Evolutionary conservation across 2,797 vertebrate genomes (phyloP).

Genomic region (Coregonus ussuriensis): DNA sequence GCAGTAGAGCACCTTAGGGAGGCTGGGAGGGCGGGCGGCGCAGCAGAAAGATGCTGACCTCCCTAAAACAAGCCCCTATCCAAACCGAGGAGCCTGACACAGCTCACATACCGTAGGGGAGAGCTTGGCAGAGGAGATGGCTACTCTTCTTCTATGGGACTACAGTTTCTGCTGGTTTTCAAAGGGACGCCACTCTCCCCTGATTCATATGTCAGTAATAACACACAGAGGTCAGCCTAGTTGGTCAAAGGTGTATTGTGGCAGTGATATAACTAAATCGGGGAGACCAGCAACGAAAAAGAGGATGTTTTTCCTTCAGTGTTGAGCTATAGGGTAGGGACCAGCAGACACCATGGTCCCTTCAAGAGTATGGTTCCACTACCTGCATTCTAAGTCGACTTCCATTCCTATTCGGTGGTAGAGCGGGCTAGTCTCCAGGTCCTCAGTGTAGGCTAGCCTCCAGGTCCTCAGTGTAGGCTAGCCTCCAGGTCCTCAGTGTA

Average conservation of each 20-base stretch:
- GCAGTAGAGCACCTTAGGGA: conserved; percentile 1
- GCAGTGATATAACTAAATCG: conserved; percentile 36
- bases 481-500: no score
- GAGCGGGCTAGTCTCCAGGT: neutral
- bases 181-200: conserved; percentile 11
- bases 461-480: no score
- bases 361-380: neutral
- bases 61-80: no score
- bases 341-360: neutral
- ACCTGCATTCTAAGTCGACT: neutral
- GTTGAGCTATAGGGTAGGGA: conserved; percentile 11
- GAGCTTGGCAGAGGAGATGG: neutral
- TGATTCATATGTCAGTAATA: no score
- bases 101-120: neutral
- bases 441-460: no score
- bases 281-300: neutral
- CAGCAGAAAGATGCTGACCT: neutral
- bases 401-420: neutral
- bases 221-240: neutral
- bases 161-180: no score
- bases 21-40: neutral
- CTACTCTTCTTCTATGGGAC: neutral
- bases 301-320: neutral
- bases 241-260: conserved; percentile 20
- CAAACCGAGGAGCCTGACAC: neutral